A percentile compares a stretch with the other conserved stretches of the same genome.
Conservation (phyloP, 2,888 invertebrate genomes). For the Invenusta paracnida region DNA sequence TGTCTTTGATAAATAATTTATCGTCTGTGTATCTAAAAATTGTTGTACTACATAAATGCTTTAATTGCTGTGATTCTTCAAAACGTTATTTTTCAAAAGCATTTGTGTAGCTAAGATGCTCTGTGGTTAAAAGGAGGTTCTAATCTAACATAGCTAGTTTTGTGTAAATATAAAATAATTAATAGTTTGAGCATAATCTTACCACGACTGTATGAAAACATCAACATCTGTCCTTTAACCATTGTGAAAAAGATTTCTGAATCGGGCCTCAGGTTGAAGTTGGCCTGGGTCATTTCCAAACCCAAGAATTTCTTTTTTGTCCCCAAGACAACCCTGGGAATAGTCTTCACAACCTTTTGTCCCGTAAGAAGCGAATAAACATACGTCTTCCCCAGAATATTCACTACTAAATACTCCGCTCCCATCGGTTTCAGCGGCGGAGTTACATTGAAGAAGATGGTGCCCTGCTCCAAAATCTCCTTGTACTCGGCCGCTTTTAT, state of each 20-base stretch:
- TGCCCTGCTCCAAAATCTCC: slow-evolving; percentile 45
- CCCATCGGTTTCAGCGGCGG: slow-evolving; percentile 51
- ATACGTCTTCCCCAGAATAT: slow-evolving; percentile 48
- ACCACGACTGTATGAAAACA: background rate
- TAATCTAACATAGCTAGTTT: too few relatives aligned
- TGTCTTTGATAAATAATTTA: too few relatives aligned
- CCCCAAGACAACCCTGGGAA: background rate
- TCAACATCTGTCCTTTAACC: background rate
- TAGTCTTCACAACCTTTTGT: slow-evolving; percentile 47
- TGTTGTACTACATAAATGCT: too few relatives aligned
- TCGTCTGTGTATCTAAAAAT: too few relatives aligned
- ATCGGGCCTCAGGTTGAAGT: background rate
- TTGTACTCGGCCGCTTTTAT: slow-evolving; percentile 48
- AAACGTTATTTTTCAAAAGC: too few relatives aligned
- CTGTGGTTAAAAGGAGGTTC: too few relatives aligned
- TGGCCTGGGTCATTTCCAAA: background rate
- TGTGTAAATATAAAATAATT: too few relatives aligned
- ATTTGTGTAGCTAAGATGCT: too few relatives aligned
- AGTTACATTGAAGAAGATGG: slow-evolving; percentile 48
- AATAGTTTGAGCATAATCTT: too few relatives aligned
- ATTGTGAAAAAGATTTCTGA: background rate
- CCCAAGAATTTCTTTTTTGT: background rate
- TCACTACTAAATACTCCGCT: slow-evolving; percentile 51
- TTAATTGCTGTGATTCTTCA: too few relatives aligned
- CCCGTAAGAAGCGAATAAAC: slow-evolving; percentile 51